phyloP scores from a whole-genome alignment of 2,888 invertebrate species.

The Tridacna crocea region DNA sequence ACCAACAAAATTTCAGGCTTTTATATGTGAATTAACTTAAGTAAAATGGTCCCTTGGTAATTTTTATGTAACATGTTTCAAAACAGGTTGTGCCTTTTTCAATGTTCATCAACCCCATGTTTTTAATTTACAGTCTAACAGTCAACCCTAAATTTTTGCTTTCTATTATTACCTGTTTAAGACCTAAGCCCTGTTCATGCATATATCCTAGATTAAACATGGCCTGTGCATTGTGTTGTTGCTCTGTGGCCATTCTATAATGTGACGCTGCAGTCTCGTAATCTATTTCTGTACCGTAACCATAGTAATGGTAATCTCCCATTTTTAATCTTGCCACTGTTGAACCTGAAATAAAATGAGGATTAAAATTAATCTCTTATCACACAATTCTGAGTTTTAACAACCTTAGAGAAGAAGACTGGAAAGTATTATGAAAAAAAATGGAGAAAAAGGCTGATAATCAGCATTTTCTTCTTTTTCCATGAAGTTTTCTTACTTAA shows the following conservation, averaged over 20 bases:
- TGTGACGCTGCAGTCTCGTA: conserved; percentile 97
- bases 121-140: no score
- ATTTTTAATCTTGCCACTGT: conserved; percentile 91
- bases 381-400: background rate
- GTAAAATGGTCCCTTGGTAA: no score
- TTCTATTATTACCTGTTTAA: conserved; percentile 86
- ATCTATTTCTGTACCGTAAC: conserved; percentile 95
- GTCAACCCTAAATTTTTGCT: no score
- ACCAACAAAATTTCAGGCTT: no score
- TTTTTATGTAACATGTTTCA: no score
- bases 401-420: background rate
- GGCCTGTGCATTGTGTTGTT: conserved; percentile 98
- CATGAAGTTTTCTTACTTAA: background rate
- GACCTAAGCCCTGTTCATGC: conserved; percentile 98
- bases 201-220: conserved; percentile 99
- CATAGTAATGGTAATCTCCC: conserved; percentile 99
- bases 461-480: background rate
- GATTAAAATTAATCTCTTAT: background rate
- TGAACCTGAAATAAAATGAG: conserved; percentile 84
- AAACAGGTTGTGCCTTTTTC: no score
- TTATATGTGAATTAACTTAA: no score
- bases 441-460: background rate
- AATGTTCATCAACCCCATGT: no score
- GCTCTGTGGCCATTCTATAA: conserved; percentile 93
- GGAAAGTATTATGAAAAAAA: background rate